Base-by-base conservation (phyloP, 2,888 invertebrate species). In the Gastrophysa polygoni region DNA sequence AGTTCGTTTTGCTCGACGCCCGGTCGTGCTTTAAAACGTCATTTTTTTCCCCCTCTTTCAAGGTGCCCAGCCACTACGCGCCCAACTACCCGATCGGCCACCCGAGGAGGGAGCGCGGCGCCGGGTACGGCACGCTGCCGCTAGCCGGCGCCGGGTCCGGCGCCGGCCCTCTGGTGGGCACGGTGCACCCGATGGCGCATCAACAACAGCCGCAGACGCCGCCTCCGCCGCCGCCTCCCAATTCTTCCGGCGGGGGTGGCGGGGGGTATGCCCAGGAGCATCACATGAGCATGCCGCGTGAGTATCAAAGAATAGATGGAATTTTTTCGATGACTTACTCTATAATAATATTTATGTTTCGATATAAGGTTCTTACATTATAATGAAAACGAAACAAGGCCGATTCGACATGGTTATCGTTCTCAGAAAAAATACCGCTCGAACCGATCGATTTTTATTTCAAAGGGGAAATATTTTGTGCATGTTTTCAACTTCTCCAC, bases 51-150 rank as follows among this genome's bases (percentile, higher is more conserved):
- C 20, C 14, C 24, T 1, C 38, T 54, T 16, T 10, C 28, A 20
- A 63, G 63, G 94, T 94, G 70, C 97, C 97, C n/a, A 95, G 94
- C 74, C 96, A 96, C 82, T 97, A 97, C 81, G 96, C 96, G 11
- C 96, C 95, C 0, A 96, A 96, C 83, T 96, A 95, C 83, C 96
- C 96, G 10, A 83, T 92, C 69, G 91, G 91, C 0, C 91, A 91
- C 83, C 89, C 91, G 0, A 84, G 90, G 67, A 85, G 75, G 73
- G 83, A 83, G 67, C 76, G 83, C 29, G 72, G 81, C 4, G 91
- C 92, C 1, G 94, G 94, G 0, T 95, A 95, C 79, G 93, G 94
- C 73, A 92, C 95, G 1, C 80, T 95, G 64, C 95, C 95, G 0
- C 88, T 93, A 70, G 85, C 85, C 0, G 82, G 56, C 11, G 32